Evolutionary conservation across 1,140 invertebrate genomes (phyloP), one percentile per base, ranked within the genome.

Genomic region (Drosophila pachea): DNA sequence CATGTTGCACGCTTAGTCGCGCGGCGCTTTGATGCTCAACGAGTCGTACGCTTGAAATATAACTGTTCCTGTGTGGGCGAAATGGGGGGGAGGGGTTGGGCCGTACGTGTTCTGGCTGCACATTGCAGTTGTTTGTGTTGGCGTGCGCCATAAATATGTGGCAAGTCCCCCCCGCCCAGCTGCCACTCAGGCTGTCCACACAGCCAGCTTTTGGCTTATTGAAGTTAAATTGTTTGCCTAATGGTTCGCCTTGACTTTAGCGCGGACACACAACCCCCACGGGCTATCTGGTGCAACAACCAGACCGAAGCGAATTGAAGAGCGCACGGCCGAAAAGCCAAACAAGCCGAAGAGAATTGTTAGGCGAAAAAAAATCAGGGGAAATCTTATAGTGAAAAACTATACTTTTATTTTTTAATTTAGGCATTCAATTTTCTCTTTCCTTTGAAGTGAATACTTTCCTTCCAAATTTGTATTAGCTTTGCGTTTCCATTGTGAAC

Each of bases 141-240:
- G 49, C 75, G 78, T 70, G 47, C 59, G 63, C 53, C 45, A 8
- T 12, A 8, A 54, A 54, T 55, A 14, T n/a, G 62, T 12, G 29
- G 53, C 29, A 22, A 43, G 7, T 33, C 50, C 31, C 43, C 32
- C 5, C 14, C 22, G 22, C 5, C 7, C 55, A 4, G 0, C n/a
- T 35, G 4, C 9, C 31, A 50, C 22, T 22, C 48, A 6, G 54
- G 12, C 54, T 45, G 40, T 9, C 16, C 45, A 45, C 29, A 11
- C 6, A 7, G 72, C 40, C 42, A 12, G 61, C 62, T 71, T 64
- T 71, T 65, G 72, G 71, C 74, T 78, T 78, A 78, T 78, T 78
- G 36, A 74, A 74, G 74, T 74, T 75, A 84, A 82, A 82, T 83
- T 83, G 79, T 78, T 79, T 72, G 74, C 49, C 63, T 74, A 75